Evolutionary conservation across 2,797 vertebrate genomes (phyloP).

Genomic region (Stomatorhinus walkeri): DNA sequence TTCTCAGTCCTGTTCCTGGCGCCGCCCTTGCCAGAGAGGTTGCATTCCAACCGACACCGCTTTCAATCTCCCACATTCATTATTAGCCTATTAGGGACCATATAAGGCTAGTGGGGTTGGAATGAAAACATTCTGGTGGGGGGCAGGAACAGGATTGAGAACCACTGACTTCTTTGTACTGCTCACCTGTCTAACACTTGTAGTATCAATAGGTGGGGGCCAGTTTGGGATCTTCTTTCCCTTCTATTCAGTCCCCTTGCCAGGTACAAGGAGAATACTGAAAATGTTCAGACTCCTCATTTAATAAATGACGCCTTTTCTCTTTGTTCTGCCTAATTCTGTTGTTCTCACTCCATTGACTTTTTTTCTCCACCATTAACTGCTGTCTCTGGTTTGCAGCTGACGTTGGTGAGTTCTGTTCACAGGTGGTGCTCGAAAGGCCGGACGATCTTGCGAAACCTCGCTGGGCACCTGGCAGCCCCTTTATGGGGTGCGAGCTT

Average conservation of each 20-base stretch:
- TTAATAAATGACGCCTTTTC: neutral
- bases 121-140: neutral
- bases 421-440: neutral
- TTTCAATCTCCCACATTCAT: neutral
- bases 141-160: neutral
- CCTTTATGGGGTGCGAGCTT: neutral
- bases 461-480: neutral
- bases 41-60: neutral
- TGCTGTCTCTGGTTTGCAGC: neutral
- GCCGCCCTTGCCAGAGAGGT: neutral
- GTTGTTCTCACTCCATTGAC: neutral
- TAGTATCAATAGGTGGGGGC: neutral
- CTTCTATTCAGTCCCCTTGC: neutral
- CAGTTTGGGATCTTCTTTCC: neutral
- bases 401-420: neutral
- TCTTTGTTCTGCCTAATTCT: neutral
- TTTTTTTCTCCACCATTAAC: neutral
- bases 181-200: neutral
- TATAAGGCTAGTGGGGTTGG: neutral
- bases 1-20: neutral
- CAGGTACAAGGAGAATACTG: neutral
- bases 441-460: neutral
- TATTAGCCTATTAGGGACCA: neutral
- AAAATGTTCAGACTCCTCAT: neutral
- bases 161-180: neutral